These are phyloP conservation scores for Myotis brandtii DNA, from an alignment of 2,113 vertebrate genomes.

Conservation along the genomic window DNA sequence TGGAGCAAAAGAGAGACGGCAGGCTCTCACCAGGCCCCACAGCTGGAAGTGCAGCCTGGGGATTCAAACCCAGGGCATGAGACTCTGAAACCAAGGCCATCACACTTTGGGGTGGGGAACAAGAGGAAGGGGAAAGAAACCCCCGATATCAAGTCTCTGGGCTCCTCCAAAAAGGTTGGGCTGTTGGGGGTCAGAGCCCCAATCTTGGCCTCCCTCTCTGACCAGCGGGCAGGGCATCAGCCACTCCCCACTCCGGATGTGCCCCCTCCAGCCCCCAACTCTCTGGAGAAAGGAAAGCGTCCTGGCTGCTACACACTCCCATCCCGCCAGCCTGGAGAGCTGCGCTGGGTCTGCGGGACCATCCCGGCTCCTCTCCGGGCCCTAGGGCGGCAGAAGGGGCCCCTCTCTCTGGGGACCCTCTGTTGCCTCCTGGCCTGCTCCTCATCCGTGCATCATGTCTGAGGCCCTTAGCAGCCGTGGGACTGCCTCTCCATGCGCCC, in stretches of 20 bases:
- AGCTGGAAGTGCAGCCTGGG: background rate
- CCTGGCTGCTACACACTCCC: rapidly evolving
- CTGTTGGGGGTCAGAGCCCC: background rate
- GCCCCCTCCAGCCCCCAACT: background rate
- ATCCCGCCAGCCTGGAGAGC: background rate
- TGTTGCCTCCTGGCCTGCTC: background rate
- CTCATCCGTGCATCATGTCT: background rate
- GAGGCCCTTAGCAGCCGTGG: background rate
- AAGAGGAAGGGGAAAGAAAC: background rate
- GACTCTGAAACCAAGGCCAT: background rate
- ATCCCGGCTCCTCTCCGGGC: background rate
- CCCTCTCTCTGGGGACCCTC: background rate
- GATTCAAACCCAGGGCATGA: background rate
- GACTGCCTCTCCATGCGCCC: background rate
- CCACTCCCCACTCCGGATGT: background rate
- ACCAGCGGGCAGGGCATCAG: background rate
- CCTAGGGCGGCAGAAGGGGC: background rate
- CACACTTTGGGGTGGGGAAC: background rate
- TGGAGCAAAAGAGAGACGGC: background rate
- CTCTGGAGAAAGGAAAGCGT: background rate
- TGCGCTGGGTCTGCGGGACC: background rate
- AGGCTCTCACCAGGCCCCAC: background rate
- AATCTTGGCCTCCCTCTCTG: background rate
- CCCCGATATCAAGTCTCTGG: background rate
- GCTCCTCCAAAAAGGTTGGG: background rate